Conservation (phyloP, 2,888 invertebrate species). For the Phalera bucephala region DNA sequence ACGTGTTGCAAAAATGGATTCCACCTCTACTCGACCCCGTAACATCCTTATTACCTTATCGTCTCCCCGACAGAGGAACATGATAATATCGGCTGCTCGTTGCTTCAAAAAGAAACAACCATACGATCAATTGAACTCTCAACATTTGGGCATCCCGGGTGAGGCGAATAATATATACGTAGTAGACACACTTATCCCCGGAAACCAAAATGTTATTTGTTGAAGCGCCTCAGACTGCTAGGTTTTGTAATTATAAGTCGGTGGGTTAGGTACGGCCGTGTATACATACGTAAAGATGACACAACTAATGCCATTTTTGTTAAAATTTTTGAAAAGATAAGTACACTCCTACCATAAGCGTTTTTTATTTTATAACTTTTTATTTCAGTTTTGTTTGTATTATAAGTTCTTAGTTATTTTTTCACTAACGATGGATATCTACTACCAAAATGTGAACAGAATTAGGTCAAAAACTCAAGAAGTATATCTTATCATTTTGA, state of each 20-base stretch:
- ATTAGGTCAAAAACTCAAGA: background rate
- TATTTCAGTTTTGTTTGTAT: background rate
- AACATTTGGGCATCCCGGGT: background rate
- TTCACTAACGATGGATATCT: background rate
- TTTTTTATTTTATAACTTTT: background rate
- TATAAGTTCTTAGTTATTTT: background rate
- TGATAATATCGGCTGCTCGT: background rate
- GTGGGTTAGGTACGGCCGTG: background rate
- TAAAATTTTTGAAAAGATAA: background rate
- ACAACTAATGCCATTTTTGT: background rate
- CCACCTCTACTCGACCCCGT: background rate
- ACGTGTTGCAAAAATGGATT: background rate
- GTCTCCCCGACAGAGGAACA: background rate
- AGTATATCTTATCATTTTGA: background rate
- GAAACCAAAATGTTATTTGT: conserved; percentile 2
- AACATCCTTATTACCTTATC: background rate
- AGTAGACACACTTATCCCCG: background rate
- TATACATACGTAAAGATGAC: background rate
- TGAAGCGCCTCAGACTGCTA: background rate
- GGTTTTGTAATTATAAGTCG: background rate
- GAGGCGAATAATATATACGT: background rate
- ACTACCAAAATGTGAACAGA: background rate
- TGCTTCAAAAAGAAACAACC: background rate
- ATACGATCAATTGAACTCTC: background rate
- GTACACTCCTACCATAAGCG: background rate